Base-by-base conservation (phyloP, 2,888 invertebrate species). In the Diarsia brunnea region DNA sequence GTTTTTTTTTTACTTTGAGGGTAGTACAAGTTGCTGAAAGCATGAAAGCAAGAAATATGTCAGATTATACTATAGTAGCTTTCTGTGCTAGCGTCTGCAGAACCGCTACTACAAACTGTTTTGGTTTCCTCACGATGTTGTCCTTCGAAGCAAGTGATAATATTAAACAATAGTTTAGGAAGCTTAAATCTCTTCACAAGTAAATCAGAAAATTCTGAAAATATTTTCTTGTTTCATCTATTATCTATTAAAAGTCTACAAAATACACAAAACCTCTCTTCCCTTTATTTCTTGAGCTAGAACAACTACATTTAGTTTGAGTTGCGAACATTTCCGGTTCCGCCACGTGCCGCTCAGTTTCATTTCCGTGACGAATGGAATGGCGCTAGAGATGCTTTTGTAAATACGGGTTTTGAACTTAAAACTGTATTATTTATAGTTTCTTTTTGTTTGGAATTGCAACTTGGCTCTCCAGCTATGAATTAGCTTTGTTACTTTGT, bases 321-420 rank as follows among this genome's bases (percentile, higher is more conserved):
- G 70, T 78, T 81, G 76, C 78, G 82, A 87, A 81, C 81, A 53
- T 84, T 86, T 84, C 79, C 81, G 63, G 74, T 88, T 72, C 72
- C 83, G 78, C 8, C 67, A 69, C 31, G 65, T 43, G 70, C n/a
- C 75, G 69, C 67, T 60, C 53, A 7, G 64, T 71, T 85, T 70
- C 66, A 87, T 88, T 87, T 88, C 85, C 82, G 53, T 65, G 82
- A 70, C 60, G 49, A 68, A 38, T 47, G 58, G 60, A 81, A 58
- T 47, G 55, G 38, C 21, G n/a, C 66, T 58, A 63, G 24, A 19
- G n/a, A 14, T n/a, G 47, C 10, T 81, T 51, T 69, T 74, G 67
- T 66, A 66, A 65, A 81, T 63, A 66, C 76, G 14, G 31, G 68
- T 58, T 78, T 27, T 14, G 55, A 64, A 51, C 55, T 64, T 55